Conservation (phyloP, 2,113 vertebrate genomes). For the Erythrolamprus reginae region DNA sequence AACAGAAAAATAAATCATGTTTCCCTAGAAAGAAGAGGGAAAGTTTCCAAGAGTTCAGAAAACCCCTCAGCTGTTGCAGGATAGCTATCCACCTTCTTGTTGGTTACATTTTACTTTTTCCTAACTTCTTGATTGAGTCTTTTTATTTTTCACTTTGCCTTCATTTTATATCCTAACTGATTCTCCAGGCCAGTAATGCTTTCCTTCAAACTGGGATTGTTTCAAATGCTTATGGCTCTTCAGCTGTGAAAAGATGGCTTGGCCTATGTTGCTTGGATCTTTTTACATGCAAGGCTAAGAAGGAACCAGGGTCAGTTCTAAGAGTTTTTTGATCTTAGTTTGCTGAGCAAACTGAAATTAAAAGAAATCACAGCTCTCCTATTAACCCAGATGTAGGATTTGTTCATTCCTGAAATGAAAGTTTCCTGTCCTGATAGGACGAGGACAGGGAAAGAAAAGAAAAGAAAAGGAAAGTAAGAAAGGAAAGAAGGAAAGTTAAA, state of each 20-base stretch:
- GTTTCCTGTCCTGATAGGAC: background rate
- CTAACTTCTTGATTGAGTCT: background rate
- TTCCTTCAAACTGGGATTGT: background rate
- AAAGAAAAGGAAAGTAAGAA: too few relatives aligned
- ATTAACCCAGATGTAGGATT: background rate
- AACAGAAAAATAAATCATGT: background rate
- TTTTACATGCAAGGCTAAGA: background rate
- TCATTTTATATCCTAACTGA: background rate
- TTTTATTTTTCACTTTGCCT: rapidly evolving
- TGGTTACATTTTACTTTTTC: too few relatives aligned
- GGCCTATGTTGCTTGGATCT: background rate
- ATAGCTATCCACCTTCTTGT: background rate
- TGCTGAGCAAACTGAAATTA: background rate
- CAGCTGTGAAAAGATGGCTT: background rate
- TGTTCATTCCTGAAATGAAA: background rate
- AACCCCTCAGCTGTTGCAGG: background rate
- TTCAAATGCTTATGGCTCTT: background rate
- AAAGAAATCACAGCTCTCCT: background rate
- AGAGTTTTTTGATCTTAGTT: background rate
- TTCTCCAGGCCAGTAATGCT: background rate
- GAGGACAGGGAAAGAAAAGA: background rate
- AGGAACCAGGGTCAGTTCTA: background rate
- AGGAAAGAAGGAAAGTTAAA: too few relatives aligned
- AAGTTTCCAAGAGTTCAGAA: background rate
- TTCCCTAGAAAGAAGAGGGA: background rate